Evolutionary conservation across 2,888 invertebrate species (phyloP).

Genomic region (Leucania comma): DNA sequence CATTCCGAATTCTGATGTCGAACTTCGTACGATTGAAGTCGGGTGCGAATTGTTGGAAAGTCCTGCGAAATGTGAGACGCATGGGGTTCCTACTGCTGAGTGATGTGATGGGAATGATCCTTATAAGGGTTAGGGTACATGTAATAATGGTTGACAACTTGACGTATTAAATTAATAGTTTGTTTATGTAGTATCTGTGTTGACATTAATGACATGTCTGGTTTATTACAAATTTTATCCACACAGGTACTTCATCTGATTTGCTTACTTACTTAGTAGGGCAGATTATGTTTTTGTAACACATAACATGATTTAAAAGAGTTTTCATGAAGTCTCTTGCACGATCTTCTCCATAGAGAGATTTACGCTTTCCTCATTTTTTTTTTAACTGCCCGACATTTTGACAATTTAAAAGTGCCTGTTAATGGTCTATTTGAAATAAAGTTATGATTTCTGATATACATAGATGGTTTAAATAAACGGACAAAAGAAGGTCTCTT

Average conservation of each 20-base stretch:
- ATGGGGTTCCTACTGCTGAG: slow-evolving; percentile 57
- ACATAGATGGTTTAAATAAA: too few species aligned
- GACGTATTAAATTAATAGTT: slow-evolving; percentile 59
- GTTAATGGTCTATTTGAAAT: too few species aligned
- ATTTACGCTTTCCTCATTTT: too few species aligned
- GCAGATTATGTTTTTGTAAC: neutral
- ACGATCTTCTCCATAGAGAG: too few species aligned
- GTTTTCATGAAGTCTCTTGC: too few species aligned
- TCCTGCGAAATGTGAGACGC: slow-evolving; percentile 51
- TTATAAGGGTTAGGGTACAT: slow-evolving; percentile 40
- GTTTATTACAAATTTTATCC: slow-evolving; percentile 6
- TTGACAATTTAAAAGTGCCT: too few species aligned
- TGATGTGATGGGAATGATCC: slow-evolving; percentile 47
- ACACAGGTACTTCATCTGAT: neutral
- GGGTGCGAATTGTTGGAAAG: slow-evolving; percentile 62
- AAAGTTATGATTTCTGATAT: too few species aligned
- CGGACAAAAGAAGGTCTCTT: neutral
- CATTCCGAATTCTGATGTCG: slow-evolving; percentile 63
- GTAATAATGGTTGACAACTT: slow-evolving; percentile 46
- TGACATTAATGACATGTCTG: slow-evolving; percentile 39
- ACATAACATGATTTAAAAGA: too few species aligned
- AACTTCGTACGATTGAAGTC: slow-evolving; percentile 58
- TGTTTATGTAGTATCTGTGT: slow-evolving; percentile 32
- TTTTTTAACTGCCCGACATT: too few species aligned
- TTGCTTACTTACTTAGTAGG: neutral